Percentiles rank a stretch among this genome's conserved stretches.
Evolutionary conservation across 2,888 invertebrate species (phyloP).

Genomic region (Drosophila seclusa): DNA sequence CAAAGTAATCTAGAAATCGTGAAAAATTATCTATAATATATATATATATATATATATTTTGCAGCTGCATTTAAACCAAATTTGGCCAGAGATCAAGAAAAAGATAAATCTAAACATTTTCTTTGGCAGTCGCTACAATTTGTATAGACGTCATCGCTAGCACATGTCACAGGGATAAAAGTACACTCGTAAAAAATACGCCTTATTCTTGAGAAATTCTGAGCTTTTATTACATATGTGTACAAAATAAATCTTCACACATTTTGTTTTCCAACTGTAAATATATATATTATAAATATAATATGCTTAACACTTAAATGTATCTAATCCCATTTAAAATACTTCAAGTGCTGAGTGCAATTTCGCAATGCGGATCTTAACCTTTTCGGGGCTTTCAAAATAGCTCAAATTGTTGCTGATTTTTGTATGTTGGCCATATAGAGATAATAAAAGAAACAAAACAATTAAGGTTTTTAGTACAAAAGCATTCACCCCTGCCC

Average conservation of each 20-base stretch:
- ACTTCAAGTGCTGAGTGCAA: conserved; percentile 26
- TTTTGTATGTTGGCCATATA: conserved; percentile 9
- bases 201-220: neutral
- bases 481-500: conserved; percentile 2
- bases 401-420: conserved; percentile 20
- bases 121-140: conserved; percentile 56
- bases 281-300: neutral
- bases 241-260: neutral
- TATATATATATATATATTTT: neutral
- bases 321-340: conserved; percentile 20
- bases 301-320: neutral
- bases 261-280: neutral
- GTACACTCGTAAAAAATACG: neutral
- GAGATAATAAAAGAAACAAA: conserved; percentile 26
- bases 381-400: conserved; percentile 11
- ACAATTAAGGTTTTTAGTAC: conserved; percentile 34
- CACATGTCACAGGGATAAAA: conserved; percentile 59
- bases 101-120: conserved; percentile 50
- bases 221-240: neutral
- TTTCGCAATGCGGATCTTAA: conserved; percentile 22
- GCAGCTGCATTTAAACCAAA: conserved; percentile 28
- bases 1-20: neutral
- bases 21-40: neutral
- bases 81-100: conserved; percentile 48
- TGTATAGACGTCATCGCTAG: conserved; percentile 60